Percentiles rank a stretch among this genome's conserved stretches.
phyloP scores from a whole-genome alignment of 1,140 invertebrate genomes.

The Geopemphigus sp. region DNA sequence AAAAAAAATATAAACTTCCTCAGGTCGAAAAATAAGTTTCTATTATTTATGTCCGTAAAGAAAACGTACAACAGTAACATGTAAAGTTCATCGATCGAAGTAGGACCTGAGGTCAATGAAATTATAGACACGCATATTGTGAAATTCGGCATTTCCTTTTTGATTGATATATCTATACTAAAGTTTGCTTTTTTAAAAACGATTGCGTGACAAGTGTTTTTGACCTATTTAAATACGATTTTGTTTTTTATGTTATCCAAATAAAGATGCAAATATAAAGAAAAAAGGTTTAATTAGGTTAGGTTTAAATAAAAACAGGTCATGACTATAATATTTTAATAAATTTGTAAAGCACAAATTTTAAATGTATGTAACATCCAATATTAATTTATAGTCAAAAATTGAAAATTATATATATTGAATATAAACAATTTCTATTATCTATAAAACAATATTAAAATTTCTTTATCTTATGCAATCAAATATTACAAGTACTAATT shows the following conservation, averaged over 20 bases:
- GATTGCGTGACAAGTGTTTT: slow-evolving; percentile 42
- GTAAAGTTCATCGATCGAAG: slow-evolving; percentile 36
- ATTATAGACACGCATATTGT: slow-evolving; percentile 28
- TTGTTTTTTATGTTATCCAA: neutral
- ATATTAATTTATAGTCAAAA: too few species aligned
- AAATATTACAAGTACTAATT: too few species aligned
- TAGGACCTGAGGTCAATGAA: slow-evolving; percentile 36
- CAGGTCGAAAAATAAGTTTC: neutral
- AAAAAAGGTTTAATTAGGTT: neutral
- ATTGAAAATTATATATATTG: too few species aligned
- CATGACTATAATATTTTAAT: neutral
- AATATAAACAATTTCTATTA: too few species aligned
- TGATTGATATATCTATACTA: neutral
- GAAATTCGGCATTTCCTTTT: slow-evolving; percentile 32
- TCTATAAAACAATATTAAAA: too few species aligned
- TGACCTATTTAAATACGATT: slow-evolving; percentile 11
- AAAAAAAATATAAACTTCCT: neutral
- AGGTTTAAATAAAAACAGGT: neutral
- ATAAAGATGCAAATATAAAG: neutral
- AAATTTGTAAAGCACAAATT: too few species aligned
- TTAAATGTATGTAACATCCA: too few species aligned
- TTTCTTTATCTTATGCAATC: too few species aligned
- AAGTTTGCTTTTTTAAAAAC: neutral
- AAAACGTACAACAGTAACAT: too few species aligned
- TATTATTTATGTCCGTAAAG: neutral